phyloP scores from a whole-genome alignment of 92 coral and sea anemone genomes.

The Actinostola sp. region DNA sequence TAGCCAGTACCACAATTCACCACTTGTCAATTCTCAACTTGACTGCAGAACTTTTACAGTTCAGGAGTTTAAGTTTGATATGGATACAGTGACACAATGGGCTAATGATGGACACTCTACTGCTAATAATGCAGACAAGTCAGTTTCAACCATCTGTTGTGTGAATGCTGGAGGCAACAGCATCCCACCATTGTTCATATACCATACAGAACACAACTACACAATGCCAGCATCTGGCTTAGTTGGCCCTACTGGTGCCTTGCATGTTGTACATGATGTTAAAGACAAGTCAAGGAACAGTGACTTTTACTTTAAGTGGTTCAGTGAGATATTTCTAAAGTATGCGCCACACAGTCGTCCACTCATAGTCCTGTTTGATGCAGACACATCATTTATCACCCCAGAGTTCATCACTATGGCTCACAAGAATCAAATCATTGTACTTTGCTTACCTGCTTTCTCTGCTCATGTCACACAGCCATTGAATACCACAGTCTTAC shows the following conservation, averaged over 20 bases:
- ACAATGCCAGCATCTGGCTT: not conserved
- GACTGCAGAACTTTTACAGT: conserved; percentile 23
- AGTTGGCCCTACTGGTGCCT: conserved; percentile 5
- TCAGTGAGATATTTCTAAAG: conserved; percentile 27
- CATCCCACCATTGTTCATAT: conserved; percentile 37
- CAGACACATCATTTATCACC: conserved; percentile 32
- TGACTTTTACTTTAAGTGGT: conserved; percentile 41
- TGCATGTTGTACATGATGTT: conserved; percentile 12
- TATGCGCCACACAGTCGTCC: conserved; percentile 26
- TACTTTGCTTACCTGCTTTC: conserved; percentile 27
- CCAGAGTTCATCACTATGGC: conserved; percentile 40
- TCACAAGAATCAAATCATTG: conserved; percentile 27
- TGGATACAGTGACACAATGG: not conserved
- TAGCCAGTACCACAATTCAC: conserved; percentile 26
- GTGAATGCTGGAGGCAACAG: conserved; percentile 34
- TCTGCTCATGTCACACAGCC: conserved; percentile 28
- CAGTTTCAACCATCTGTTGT: conserved; percentile 34
- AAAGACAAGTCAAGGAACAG: conserved; percentile 24
- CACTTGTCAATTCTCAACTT: not conserved
- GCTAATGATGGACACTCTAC: not conserved
- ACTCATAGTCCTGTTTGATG: conserved; percentile 24
- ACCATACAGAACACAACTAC: conserved; percentile 8
- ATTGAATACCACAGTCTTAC: conserved; percentile 21
- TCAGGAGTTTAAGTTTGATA: conserved; percentile 26
- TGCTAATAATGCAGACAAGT: not conserved